phyloP scores from a whole-genome alignment of 37 sponge, comb jelly and placozoan genomes.

The Geodia barretti region DNA sequence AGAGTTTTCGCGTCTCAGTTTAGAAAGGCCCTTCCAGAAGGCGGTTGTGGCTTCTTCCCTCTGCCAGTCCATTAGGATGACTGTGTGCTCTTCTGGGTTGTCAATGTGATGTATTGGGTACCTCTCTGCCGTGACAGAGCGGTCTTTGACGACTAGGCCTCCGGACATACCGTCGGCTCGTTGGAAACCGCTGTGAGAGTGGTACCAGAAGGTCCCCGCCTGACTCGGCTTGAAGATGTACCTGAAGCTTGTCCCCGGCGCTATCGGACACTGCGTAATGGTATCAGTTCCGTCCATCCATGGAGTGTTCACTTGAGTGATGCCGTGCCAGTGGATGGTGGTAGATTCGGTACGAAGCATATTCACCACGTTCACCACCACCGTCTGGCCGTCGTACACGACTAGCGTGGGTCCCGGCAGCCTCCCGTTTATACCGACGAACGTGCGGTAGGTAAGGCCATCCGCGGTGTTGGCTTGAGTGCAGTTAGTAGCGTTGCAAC shows the following conservation, averaged over 20 bases:
- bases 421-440: slow-evolving; percentile 37
- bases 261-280: slow-evolving; percentile 58
- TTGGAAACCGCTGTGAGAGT: slow-evolving; percentile 59
- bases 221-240: slow-evolving; percentile 56
- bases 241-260: slow-evolving; percentile 21
- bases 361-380: slow-evolving; percentile 51
- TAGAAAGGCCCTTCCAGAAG: neutral
- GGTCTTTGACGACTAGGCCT: slow-evolving; percentile 41
- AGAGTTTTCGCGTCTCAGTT: neutral
- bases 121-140: neutral
- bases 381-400: slow-evolving; percentile 24
- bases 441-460: slow-evolving; percentile 17
- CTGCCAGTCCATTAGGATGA: slow-evolving; percentile 37
- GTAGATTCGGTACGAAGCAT: slow-evolving; percentile 29
- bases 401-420: slow-evolving; percentile 62
- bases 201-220: slow-evolving; percentile 76
- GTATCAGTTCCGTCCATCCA: slow-evolving; percentile 71
- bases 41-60: neutral
- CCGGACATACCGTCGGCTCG: slow-evolving; percentile 73
- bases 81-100: slow-evolving; percentile 54
- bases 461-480: slow-evolving; percentile 14
- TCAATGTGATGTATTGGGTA: slow-evolving; percentile 11
- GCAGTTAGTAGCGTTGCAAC: slow-evolving; percentile 7
- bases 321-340: slow-evolving; percentile 73
- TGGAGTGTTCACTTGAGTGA: slow-evolving; percentile 37